Conservation (phyloP, 2,113 vertebrate species). For the Oryzias javanicus region DNA sequence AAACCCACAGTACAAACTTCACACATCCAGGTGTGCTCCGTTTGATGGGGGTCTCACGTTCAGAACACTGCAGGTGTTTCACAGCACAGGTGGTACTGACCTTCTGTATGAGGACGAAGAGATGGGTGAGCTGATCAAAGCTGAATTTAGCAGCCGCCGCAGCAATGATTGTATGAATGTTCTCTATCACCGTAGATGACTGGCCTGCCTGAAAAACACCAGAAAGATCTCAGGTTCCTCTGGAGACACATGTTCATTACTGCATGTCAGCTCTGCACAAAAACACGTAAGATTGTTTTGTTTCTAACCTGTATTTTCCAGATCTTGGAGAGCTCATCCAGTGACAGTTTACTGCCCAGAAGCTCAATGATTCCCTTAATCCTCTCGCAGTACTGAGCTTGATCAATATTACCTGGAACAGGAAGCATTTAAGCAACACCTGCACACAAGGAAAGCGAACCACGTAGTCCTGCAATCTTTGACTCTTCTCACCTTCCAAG, state of each 20-base stretch:
- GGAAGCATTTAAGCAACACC: conserved; percentile 1
- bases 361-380: conserved; percentile 99
- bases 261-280: not conserved
- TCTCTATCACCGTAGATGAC: conserved; percentile 98
- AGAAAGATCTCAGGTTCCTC: conserved; percentile 3
- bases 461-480: not conserved
- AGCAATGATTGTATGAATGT: conserved; percentile 97
- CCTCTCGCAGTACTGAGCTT: conserved; percentile 97
- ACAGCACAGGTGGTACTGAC: conserved; percentile 62
- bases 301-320: conserved; percentile 96
- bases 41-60: no score
- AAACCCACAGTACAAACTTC: no score
- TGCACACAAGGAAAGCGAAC: not conserved
- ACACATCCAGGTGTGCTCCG: no score
- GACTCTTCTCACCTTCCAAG: conserved; percentile 86
- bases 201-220: conserved; percentile 85
- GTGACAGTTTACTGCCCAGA: conserved; percentile 94
- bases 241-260: not conserved
- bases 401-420: conserved; percentile 93
- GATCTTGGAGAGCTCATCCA: conserved; percentile 97
- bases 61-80: no score
- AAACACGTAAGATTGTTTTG: not conserved
- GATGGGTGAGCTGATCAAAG: conserved; percentile 94
- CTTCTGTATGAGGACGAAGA: conserved; percentile 98
- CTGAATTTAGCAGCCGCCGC: conserved; percentile 97